Evolutionary conservation across 2,888 invertebrate species (phyloP).

Genomic region (Seira ritae): DNA sequence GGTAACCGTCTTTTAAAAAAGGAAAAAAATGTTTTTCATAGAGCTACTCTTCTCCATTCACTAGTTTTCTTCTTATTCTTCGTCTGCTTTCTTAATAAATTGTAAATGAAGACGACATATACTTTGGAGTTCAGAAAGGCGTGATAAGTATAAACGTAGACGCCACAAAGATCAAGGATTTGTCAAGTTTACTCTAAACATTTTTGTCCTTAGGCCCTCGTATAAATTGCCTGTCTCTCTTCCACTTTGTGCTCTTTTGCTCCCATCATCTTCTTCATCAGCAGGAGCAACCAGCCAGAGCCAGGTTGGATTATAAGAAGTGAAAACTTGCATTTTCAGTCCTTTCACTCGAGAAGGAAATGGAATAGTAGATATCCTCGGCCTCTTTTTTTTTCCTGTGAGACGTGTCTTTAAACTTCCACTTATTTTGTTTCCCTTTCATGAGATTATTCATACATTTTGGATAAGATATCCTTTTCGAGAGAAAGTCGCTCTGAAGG

Average conservation of each 20-base stretch:
- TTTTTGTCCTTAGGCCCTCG: slow-evolving; percentile 60
- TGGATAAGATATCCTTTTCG: too few species aligned
- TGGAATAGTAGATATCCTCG: too few species aligned
- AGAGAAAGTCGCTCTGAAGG: too few species aligned
- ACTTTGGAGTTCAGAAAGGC: slow-evolving; percentile 62
- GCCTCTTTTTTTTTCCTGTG: too few species aligned
- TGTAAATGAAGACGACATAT: slow-evolving; percentile 58
- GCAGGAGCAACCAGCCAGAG: too few species aligned
- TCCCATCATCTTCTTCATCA: not conserved
- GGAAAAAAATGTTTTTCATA: not conserved
- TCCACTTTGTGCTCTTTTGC: slow-evolving; percentile 27
- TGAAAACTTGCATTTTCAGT: too few species aligned
- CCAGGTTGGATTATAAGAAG: too few species aligned
- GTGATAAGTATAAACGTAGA: slow-evolving; percentile 59
- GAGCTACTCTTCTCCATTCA: not conserved
- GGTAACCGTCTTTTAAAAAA: too few species aligned
- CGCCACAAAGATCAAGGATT: slow-evolving; percentile 63
- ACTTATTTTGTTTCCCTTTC: too few species aligned
- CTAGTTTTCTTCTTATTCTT: not conserved
- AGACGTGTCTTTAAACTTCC: too few species aligned
- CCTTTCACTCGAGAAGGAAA: too few species aligned
- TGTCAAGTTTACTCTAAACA: slow-evolving; percentile 62
- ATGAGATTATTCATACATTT: too few species aligned
- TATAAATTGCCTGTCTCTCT: slow-evolving; percentile 58
- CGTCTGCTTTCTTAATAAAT: not conserved